Evolutionary conservation across 2,113 vertebrate genomes (phyloP), one percentile per base, ranked within the genome.

Genomic region (Sterna hirundo): DNA sequence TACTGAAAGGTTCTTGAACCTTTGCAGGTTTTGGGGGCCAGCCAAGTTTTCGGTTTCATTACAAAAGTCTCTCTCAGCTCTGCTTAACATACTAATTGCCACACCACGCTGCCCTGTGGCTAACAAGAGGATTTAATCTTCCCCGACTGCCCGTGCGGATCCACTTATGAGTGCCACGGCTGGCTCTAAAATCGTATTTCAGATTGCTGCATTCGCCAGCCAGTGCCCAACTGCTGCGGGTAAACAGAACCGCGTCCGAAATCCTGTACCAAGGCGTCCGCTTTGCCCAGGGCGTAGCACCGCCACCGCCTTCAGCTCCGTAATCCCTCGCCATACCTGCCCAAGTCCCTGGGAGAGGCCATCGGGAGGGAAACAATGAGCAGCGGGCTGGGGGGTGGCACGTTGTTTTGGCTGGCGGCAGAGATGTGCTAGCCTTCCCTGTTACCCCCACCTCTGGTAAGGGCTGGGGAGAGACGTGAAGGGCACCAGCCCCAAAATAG

Each of bases 1-100:
- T 96, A 87, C 81, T 88, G 81, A 85, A 89, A 95, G 32, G 30
- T 85, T 93, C 62, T 79, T 74, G 75, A 95, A 91, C 54, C 81
- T 91, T 69, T 85, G 51, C 75, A 90, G 82, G 74, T 51, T 91
- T 62, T 65, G 87, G 55, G 20, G 54, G 13, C 38, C 46, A 60
- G 86, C 78, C 86, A 95, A 83, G n/a, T 29, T 85, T 91, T 82
- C 9, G 1, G n/a, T 74, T 95, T 91, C 78, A 91, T 79, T 77
- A 46, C 77, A 66, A 46, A 95, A 95, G 61, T 72, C 69, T 93
- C 72, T 70, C 88, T 83, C 86, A 94, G 72, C 80, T 90, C 95
- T 92, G 69, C 80, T 89, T 69, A 47, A 83, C 42, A 32, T 75
- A 68, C 83, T 91, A 75, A 96, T 84, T 88, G 80, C 60, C 86